Base-by-base conservation (phyloP, 1,140 invertebrate species). In the Brachionus calyciflorus region DNA sequence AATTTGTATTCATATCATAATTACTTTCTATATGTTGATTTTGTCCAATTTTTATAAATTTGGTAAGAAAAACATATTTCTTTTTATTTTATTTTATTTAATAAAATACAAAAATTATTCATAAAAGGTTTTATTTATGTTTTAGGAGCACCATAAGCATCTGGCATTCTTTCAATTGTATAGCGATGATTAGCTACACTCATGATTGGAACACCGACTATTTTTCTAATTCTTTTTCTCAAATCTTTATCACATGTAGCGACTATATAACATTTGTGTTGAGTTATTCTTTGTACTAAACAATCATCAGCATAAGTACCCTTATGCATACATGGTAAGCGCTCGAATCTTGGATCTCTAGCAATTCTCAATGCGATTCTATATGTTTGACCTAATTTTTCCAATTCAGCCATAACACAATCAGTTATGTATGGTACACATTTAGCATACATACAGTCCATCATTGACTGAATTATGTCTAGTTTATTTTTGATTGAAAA, bases 241-340 rank as follows among this genome's bases (percentile, higher is more conserved):
- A 99, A 87, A 86, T 98, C 96, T 84, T 93, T 96, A 86, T 99
- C 97, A 87, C 97, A 98, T 2, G 97, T 99, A 6, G 94, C 97
- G 17, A 99, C 95, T 80, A 99, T 99, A 83, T 98, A 99, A 87
- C 96, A 99, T 84, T 99, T 99, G 83, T 98, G 95, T 89, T 98
- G 83, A 77, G 91, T 96, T 3, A 99, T 91, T 82, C 96, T 88
- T 81, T 99, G 91, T 1, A 99, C 93, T 68, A 99, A 86, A 85
- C 97, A 99, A 84, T 99, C 96, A 88, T 99, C 97, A 79, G 97
- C 96, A 88, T 99, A 99, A 1, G 94, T 98, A 46, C 97, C 97
- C 85, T 96, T 97, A 85, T 99, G 97, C 79, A 93, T 85, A 86
- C 97, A 99, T 55, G 91, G 88, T 46, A 99, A 87, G 76, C 93